phyloP scores from a whole-genome alignment of 2,888 invertebrate genomes.

The Dichetophora obliterata region DNA sequence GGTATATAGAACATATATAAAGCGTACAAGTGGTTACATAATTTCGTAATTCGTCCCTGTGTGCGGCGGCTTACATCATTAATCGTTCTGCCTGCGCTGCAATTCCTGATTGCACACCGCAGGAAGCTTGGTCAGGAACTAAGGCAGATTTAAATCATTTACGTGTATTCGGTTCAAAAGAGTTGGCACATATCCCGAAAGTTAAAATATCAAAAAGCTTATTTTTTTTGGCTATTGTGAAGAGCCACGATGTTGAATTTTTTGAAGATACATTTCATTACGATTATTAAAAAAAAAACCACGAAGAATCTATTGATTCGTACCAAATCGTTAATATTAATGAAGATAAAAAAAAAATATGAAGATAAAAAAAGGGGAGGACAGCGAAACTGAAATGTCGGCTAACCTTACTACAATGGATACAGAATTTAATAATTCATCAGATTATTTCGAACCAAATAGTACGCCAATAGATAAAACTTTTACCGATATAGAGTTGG shows the following conservation, averaged over 20 bases:
- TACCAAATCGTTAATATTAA: background rate
- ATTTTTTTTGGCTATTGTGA: conserved; percentile 41
- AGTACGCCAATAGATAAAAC: background rate
- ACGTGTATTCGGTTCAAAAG: conserved; percentile 34
- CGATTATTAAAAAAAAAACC: background rate
- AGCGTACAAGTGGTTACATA: too few relatives aligned
- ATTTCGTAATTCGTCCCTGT: too few relatives aligned
- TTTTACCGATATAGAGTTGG: background rate
- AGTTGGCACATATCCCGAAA: conserved; percentile 30
- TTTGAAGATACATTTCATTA: conserved; percentile 22
- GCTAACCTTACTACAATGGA: background rate
- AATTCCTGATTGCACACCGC: conserved; percentile 17
- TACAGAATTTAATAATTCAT: background rate
- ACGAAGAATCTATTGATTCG: background rate
- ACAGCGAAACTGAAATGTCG: background rate
- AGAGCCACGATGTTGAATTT: conserved; percentile 25
- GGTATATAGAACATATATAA: too few relatives aligned
- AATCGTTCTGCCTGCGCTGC: conserved; percentile 35
- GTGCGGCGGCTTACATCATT: conserved; percentile 26
- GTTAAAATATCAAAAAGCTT: conserved; percentile 33
- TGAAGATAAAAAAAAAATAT: background rate
- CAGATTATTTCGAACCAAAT: conserved; percentile 6
- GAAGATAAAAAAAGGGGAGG: background rate
- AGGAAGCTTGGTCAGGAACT: conserved; percentile 25
- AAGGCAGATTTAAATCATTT: conserved; percentile 26